Evolutionary conservation across 2,888 invertebrate species (phyloP).

Genomic region (Tryphoninae sp.): DNA sequence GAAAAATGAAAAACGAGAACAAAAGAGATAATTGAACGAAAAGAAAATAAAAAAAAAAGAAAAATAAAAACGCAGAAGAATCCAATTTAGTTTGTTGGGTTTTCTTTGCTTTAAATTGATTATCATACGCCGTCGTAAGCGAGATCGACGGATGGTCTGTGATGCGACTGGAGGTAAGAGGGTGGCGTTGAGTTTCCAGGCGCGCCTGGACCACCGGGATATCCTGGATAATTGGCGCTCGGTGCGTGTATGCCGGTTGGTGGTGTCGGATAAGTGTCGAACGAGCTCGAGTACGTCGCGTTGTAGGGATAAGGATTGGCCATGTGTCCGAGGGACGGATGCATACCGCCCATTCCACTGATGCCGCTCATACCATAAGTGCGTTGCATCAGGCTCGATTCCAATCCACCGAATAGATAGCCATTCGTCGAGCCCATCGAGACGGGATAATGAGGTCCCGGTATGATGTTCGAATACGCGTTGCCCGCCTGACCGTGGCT

Average conservation of each 20-base stretch:
- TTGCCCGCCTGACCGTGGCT: constrained; percentile 71
- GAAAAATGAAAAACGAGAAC: constrained; percentile 11
- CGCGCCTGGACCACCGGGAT: constrained; percentile 70
- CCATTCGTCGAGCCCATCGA: constrained; percentile 77
- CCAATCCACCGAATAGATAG: constrained; percentile 78
- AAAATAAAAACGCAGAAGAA: constrained; percentile 11
- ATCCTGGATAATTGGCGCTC: constrained; percentile 86
- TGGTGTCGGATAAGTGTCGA: constrained; percentile 81
- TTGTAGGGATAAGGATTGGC: constrained; percentile 78
- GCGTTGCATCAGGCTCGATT: constrained; percentile 79
- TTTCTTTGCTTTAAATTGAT: constrained; percentile 72
- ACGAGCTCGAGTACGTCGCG: constrained; percentile 78
- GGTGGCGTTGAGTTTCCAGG: constrained; percentile 76
- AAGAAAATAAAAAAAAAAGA: constrained; percentile 5
- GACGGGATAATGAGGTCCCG: constrained; percentile 80
- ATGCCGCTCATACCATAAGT: constrained; percentile 77
- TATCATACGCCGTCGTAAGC: constrained; percentile 81
- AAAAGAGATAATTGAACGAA: constrained; percentile 2
- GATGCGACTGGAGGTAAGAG: constrained; percentile 78
- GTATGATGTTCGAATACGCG: constrained; percentile 80
- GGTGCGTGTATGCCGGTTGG: constrained; percentile 86
- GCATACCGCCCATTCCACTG: constrained; percentile 78
- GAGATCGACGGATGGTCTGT: constrained; percentile 79
- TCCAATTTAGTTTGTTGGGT: not conserved
- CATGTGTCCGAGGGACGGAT: constrained; percentile 73